Percentiles rank a stretch among this genome's conserved stretches.
These are phyloP conservation scores for Schizothorax lantsangensis DNA, from an alignment of 2,797 vertebrate species.

Conservation along the genomic window DNA sequence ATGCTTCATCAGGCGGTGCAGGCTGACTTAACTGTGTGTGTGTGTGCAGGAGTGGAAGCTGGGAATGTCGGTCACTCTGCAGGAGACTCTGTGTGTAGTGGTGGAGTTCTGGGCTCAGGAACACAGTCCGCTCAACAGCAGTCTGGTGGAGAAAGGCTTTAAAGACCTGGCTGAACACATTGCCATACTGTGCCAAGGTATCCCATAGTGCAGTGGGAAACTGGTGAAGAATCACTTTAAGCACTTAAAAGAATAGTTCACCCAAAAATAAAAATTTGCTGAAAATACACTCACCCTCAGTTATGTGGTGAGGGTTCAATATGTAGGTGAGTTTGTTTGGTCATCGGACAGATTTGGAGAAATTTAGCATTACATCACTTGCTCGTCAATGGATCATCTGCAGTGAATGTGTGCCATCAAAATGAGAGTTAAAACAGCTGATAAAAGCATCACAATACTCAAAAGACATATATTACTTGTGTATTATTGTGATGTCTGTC, in stretches of 20 bases:
- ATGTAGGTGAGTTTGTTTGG: background rate
- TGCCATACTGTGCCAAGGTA: conserved; percentile 86
- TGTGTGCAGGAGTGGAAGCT: conserved; percentile 73
- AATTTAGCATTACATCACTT: background rate
- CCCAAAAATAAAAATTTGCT: background rate
- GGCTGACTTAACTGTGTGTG: conserved; percentile 45
- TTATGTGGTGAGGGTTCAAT: background rate
- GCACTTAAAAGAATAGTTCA: background rate
- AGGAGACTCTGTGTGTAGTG: conserved; percentile 84
- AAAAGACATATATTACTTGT: background rate
- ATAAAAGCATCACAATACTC: background rate
- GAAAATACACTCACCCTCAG: background rate
- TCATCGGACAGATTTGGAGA: background rate
- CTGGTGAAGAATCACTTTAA: background rate
- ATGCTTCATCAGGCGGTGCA: conserved; percentile 52
- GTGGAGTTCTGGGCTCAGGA: conserved; percentile 92
- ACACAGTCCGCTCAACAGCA: conserved; percentile 84
- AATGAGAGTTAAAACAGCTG: background rate
- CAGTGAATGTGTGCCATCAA: background rate
- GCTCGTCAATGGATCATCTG: background rate
- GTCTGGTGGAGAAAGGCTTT: conserved; percentile 80
- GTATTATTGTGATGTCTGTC: background rate
- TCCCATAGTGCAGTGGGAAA: conserved; percentile 43
- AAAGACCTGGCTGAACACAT: conserved; percentile 85
- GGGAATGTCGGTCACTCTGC: conserved; percentile 79